Evolutionary conservation across 2,113 vertebrate species (phyloP).

Genomic region (Phylloscopus trochiloides): DNA sequence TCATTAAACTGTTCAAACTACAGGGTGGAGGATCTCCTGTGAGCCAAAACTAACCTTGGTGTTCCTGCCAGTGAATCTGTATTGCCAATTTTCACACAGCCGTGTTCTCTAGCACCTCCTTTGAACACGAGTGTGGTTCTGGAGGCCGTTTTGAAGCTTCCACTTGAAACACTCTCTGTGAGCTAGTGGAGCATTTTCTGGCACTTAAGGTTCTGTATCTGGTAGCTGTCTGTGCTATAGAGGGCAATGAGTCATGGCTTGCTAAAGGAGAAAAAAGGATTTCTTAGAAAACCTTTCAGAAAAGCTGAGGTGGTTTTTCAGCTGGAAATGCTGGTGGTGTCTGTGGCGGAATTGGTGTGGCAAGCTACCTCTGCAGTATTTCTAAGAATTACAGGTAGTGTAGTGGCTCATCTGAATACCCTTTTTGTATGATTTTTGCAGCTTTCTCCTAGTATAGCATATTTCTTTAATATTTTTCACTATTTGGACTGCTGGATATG

Average conservation of each 20-base stretch:
- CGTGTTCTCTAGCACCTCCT: constrained; percentile 50
- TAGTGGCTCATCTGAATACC: not conserved
- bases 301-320: not conserved
- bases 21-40: constrained; percentile 34
- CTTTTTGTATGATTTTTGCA: not conserved
- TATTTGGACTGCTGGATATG: not conserved
- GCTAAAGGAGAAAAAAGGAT: not conserved
- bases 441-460: not conserved
- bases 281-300: constrained; percentile 55
- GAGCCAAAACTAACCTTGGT: constrained; percentile 57
- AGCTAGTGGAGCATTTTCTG: constrained; percentile 51
- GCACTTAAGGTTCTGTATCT: constrained; percentile 7
- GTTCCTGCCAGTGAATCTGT: constrained; percentile 19
- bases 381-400: constrained; percentile 5
- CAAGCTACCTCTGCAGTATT: constrained; percentile 2
- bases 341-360: constrained; percentile 16
- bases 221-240: constrained; percentile 48
- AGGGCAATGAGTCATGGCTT: constrained; percentile 36
- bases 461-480: not conserved
- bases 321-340: not conserved
- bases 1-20: constrained; percentile 37
- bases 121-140: constrained; percentile 54
- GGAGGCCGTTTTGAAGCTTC: constrained; percentile 41
- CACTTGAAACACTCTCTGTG: constrained; percentile 32
- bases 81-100: constrained; percentile 50